phyloP scores from a whole-genome alignment of 2,888 invertebrate species.

The Cotesia congregata region DNA sequence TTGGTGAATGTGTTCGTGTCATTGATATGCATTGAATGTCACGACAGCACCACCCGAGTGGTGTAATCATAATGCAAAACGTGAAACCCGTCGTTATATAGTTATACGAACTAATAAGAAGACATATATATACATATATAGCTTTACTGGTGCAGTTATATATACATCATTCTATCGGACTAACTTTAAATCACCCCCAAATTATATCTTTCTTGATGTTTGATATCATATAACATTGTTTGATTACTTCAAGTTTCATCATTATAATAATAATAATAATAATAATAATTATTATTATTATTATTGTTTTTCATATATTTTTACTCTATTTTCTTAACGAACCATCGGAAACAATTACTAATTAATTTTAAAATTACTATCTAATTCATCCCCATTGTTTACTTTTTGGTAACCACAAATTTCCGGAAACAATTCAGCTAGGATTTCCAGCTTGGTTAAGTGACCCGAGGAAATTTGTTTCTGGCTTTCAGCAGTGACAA shows the following conservation, averaged over 20 bases:
- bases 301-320: too few species aligned
- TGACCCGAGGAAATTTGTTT: conserved; percentile 47
- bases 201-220: neutral
- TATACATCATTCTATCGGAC: neutral
- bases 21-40: neutral
- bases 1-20: neutral
- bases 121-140: neutral
- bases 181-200: neutral
- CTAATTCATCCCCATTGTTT: conserved; percentile 12
- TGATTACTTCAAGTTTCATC: neutral
- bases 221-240: neutral
- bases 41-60: neutral
- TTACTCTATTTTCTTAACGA: too few species aligned
- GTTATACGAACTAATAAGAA: neutral
- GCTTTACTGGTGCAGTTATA: neutral
- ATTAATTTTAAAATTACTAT: conserved; percentile 5
- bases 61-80: neutral
- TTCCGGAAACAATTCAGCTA: conserved; percentile 28
- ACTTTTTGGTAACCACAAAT: conserved; percentile 30
- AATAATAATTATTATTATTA: too few species aligned
- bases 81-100: neutral
- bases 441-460: conserved; percentile 33
- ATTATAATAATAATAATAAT: neutral
- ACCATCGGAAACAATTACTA: too few species aligned
- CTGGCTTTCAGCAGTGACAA: conserved; percentile 40